Conservation (phyloP, 2,113 vertebrate species). For the Sinocyclocheilus rhinocerous region DNA sequence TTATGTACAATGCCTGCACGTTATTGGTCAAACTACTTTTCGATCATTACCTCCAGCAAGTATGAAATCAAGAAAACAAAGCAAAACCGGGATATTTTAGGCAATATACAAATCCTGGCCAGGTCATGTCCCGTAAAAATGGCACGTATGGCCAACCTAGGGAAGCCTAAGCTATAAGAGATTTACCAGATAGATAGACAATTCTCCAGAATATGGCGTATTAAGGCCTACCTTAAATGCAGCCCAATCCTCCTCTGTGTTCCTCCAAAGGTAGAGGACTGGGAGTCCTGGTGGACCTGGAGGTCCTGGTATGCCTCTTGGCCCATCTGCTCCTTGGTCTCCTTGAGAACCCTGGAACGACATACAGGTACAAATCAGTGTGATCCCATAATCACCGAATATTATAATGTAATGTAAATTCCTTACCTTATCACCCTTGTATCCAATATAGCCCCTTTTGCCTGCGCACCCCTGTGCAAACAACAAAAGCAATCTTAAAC, state of each 20-base stretch:
- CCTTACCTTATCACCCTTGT: conserved; percentile 84
- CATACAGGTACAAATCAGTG: conserved; percentile 5
- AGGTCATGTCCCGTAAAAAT: too few relatives aligned
- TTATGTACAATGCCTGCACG: too few relatives aligned
- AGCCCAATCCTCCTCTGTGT: conserved; percentile 80
- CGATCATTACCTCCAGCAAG: too few relatives aligned
- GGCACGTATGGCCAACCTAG: too few relatives aligned
- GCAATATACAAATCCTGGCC: too few relatives aligned
- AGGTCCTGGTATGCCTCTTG: conserved; percentile 71
- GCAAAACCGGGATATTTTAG: too few relatives aligned
- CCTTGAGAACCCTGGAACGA: conserved; percentile 73
- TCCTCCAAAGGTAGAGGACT: conserved; percentile 78
- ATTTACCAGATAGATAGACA: too few relatives aligned
- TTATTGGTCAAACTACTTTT: too few relatives aligned
- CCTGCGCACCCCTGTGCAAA: conserved; percentile 79
- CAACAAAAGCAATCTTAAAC: conserved; percentile 14
- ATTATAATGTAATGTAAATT: neutral
- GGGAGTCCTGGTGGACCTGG: conserved; percentile 77
- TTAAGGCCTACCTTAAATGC: conserved; percentile 71
- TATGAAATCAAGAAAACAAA: too few relatives aligned
- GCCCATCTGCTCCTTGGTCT: conserved; percentile 69
- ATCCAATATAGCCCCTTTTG: conserved; percentile 73
- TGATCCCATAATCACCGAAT: neutral
- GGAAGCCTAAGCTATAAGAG: too few relatives aligned
- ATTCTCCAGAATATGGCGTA: neutral